Base-by-base conservation (phyloP, 2,888 invertebrate species). In the Chirona hameri region DNA sequence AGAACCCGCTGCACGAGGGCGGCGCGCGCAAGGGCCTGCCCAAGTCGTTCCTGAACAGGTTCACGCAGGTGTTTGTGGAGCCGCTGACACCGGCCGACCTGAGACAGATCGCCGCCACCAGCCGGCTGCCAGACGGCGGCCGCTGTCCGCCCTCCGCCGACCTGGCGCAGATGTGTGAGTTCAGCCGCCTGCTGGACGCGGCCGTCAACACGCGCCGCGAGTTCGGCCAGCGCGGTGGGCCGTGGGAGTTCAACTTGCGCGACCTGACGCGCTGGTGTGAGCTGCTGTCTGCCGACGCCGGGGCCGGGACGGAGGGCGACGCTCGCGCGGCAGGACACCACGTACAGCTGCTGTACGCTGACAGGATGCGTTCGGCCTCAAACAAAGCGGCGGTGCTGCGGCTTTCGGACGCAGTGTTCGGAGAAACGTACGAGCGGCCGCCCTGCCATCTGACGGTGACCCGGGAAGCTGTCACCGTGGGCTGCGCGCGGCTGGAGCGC, bases 231-330 rank as follows among this genome's bases (percentile, higher is more conserved):
- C 91, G 90, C 86, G 98, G 98, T 0, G 92, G 94, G 0, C 98
- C 98, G 0, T 99, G 96, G 94, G 99, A 99, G 89, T 96, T 98
- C 89, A 99, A 99, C 89, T 90, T 99, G 81, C 91, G 99, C 86
- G 99, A 99, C 87, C 91, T 99, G 65, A 27, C 65, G 10, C n/a
- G 65, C 65, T 65, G 85, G 85, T 85, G 85, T 83, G 84, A 84
- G 24, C 60, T 85, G 21, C 83, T 84, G 83, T 65, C 83, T 48
- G 83, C 84, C 46, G 52, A 48, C 55, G 29, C 14, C 24, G 46
- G 39, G 27, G 65, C 72, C 65, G 79, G 82, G 80, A 39, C 39
- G 39, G 52, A 52, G 18, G 52, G 18, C 18, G 52, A 12, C 7
- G 48, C 9, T 7, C 48, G 52, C 52, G 84, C 89, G 86, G 93